phyloP scores from a whole-genome alignment of 1,140 invertebrate species.

The Antheraea mylitta region DNA sequence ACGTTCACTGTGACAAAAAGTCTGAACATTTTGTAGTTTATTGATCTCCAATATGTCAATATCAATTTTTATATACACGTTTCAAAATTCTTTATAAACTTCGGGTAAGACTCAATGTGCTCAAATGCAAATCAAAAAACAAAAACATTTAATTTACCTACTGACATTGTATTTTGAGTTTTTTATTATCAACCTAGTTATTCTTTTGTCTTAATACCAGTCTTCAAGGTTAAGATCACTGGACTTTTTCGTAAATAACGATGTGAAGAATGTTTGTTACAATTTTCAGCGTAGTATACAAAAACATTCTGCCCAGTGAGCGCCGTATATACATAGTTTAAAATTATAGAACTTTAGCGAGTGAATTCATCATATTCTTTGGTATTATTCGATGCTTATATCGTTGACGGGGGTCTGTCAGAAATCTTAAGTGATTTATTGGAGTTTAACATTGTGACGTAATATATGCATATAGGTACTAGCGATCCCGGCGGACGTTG shows the following conservation, averaged over 20 bases:
- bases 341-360: background rate
- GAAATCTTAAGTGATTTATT: no score
- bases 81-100: background rate
- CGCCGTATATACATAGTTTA: background rate
- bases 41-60: no score
- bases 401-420: no score
- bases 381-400: no score
- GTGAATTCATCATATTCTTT: no score
- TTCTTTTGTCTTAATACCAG: background rate
- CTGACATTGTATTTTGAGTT: background rate
- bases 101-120: background rate
- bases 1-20: no score
- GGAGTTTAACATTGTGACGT: no score
- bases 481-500: no score
- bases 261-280: background rate
- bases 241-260: background rate
- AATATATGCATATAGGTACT: no score
- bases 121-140: background rate
- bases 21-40: no score
- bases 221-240: slow-evolving; percentile 6
- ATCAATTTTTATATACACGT: background rate
- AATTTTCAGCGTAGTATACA: background rate
- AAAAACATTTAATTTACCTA: background rate
- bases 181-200: background rate
- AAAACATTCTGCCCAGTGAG: background rate